Evolutionary conservation across 1,140 invertebrate species (phyloP).

Genomic region (Asobara japonica): DNA sequence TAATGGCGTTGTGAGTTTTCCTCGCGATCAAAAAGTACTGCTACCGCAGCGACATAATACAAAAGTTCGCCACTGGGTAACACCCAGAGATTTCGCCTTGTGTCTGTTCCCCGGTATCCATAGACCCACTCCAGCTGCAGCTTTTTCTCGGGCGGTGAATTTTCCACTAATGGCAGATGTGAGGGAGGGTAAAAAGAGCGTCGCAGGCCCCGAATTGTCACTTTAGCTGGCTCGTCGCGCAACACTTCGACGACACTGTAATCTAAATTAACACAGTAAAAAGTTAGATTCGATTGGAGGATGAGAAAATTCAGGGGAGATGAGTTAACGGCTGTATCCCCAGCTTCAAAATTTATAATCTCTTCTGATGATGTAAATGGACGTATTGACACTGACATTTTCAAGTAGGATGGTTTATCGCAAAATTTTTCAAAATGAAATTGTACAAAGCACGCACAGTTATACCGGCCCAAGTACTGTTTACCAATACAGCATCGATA

Average conservation of each 20-base stretch:
- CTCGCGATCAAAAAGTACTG: slow-evolving; percentile 89
- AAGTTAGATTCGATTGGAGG: background rate
- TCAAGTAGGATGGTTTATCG: too few relatives aligned
- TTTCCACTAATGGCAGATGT: slow-evolving; percentile 81
- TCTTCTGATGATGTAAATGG: too few relatives aligned
- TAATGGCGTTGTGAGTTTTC: slow-evolving; percentile 94
- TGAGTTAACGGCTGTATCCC: too few relatives aligned
- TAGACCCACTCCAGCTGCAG: slow-evolving; percentile 94
- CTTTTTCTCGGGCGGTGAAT: slow-evolving; percentile 86
- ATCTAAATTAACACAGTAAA: slow-evolving; percentile 64
- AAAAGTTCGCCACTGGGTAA: slow-evolving; percentile 91
- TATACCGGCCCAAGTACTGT: too few relatives aligned
- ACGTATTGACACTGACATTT: too few relatives aligned
- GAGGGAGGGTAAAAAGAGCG: slow-evolving; percentile 89
- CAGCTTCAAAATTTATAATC: too few relatives aligned
- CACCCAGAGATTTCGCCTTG: slow-evolving; percentile 88
- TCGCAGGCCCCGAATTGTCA: slow-evolving; percentile 85
- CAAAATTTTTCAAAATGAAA: too few relatives aligned
- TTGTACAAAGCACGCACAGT: too few relatives aligned
- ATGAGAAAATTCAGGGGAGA: too few relatives aligned
- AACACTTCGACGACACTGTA: slow-evolving; percentile 84
- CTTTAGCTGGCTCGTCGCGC: slow-evolving; percentile 83
- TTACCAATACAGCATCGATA: too few relatives aligned
- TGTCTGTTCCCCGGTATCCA: slow-evolving; percentile 91
- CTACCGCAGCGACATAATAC: slow-evolving; percentile 92